A percentile compares a stretch with the other conserved stretches of the same genome.
Conservation (phyloP, 2,888 invertebrate genomes). For the Cosmia trapezina region DNA sequence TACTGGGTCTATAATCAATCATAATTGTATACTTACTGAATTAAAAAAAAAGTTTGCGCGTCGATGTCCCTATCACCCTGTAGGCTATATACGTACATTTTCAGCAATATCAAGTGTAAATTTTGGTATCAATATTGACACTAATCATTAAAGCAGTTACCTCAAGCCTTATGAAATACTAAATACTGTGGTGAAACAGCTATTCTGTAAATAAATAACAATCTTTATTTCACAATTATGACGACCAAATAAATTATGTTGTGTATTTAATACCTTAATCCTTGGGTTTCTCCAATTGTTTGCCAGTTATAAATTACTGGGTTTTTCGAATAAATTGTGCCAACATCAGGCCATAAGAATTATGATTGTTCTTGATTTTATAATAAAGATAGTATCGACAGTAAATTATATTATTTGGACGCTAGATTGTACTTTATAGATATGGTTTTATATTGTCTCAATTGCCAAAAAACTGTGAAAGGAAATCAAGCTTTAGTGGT, state of each 20-base stretch:
- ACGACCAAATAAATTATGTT: conserved; percentile 29
- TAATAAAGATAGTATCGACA: conserved; percentile 24
- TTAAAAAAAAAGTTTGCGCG: background rate
- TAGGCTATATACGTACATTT: background rate
- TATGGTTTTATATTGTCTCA: conserved; percentile 9
- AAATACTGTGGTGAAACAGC: conserved; percentile 1
- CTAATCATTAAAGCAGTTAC: background rate
- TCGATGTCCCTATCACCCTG: background rate
- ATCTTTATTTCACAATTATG: conserved; percentile 23
- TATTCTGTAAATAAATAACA: conserved; percentile 13
- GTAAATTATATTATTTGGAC: conserved; percentile 27
- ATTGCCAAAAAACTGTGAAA: background rate
- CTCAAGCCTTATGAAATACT: conserved; percentile 19
- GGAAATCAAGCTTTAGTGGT: conserved; percentile 1
- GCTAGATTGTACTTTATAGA: conserved; percentile 5
- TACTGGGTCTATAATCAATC: background rate
- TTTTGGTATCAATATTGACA: background rate
- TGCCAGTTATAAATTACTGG: conserved; percentile 35
- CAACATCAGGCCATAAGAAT: conserved; percentile 19
- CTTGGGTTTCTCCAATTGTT: conserved; percentile 30
- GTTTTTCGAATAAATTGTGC: conserved; percentile 22
- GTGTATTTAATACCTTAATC: conserved; percentile 29
- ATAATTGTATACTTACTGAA: background rate
- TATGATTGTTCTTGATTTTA: conserved; percentile 44
- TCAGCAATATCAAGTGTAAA: background rate